These are phyloP conservation scores for Melangyna quadrimaculata DNA, from an alignment of 2,888 invertebrate species.

Conservation along the genomic window DNA sequence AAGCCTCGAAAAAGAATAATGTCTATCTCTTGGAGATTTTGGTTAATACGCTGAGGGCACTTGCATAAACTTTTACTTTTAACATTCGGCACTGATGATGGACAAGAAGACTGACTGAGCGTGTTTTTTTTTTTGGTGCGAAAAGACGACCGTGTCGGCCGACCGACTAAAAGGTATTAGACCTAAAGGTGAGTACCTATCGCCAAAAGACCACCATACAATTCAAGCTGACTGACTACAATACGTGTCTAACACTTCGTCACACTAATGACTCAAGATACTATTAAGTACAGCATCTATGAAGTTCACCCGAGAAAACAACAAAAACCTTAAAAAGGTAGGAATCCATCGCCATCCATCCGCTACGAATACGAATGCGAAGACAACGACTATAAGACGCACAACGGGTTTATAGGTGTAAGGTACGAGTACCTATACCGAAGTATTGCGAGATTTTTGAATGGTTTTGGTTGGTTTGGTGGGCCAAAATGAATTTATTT, in stretches of 20 bases:
- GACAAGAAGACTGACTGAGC: not conserved
- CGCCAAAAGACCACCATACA: conserved; percentile 39
- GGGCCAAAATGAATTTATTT: conserved; percentile 28
- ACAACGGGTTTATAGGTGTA: not conserved
- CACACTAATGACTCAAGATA: conserved; percentile 64
- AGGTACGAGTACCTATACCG: not conserved
- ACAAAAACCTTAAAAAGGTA: conserved; percentile 39
- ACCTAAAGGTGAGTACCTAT: conserved; percentile 52
- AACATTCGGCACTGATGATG: not conserved
- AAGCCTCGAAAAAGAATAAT: conserved; percentile 47
- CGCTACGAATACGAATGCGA: not conserved
- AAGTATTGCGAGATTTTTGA: conserved; percentile 60
- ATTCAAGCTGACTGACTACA: not conserved
- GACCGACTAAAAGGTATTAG: conserved; percentile 60
- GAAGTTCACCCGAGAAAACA: conserved; percentile 58
- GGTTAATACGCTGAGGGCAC: conserved; percentile 10
- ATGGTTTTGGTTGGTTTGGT: conserved; percentile 21
- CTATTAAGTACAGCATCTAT: conserved; percentile 51
- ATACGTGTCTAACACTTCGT: conserved; percentile 46
- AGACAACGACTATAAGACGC: not conserved
- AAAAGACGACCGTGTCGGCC: conserved; percentile 64
- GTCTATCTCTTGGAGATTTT: not conserved
- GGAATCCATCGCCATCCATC: conserved; percentile 19
- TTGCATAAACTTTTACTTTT: conserved; percentile 54
- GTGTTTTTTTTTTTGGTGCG: conserved; percentile 40